Evolutionary conservation across 92 coral and sea anemone genomes (phyloP).

Genomic region (Phenganax stokvisi): DNA sequence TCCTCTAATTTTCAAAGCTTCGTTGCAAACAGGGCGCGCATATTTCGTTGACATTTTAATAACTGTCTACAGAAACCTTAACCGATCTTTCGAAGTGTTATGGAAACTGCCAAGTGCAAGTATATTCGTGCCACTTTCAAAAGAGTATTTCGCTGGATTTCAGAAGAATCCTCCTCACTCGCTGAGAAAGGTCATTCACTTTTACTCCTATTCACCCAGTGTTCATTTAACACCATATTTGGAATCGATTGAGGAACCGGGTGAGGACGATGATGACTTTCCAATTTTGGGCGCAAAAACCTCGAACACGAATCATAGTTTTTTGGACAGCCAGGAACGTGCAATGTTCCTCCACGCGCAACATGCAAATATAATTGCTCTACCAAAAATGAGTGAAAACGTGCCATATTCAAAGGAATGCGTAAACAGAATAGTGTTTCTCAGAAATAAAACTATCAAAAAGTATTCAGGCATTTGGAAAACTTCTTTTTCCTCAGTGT

Average conservation of each 20-base stretch:
- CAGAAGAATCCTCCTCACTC: conserved; percentile 1
- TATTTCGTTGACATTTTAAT: conserved; percentile 65
- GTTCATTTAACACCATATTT: conserved; percentile 17
- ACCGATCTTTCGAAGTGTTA: conserved; percentile 29
- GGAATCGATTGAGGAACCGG: conserved; percentile 30
- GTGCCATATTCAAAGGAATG: neutral
- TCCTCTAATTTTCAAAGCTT: neutral
- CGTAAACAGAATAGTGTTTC: neutral
- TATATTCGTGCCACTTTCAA: neutral
- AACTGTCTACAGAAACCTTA: conserved; percentile 53
- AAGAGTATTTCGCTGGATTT: conserved; percentile 23
- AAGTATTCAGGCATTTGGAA: conserved; percentile 21
- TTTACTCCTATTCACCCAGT: conserved; percentile 12
- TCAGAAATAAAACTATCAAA: neutral
- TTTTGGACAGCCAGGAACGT: conserved; percentile 8
- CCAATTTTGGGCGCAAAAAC: conserved; percentile 11
- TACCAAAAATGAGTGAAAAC: neutral
- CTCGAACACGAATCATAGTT: neutral
- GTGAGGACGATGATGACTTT: conserved; percentile 31
- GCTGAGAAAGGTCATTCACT: neutral
- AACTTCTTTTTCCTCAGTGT: conserved; percentile 1
- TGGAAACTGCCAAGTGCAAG: conserved; percentile 26
- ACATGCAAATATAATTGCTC: neutral
- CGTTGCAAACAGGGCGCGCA: conserved; percentile 31
- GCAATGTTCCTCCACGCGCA: neutral